These are phyloP conservation scores for Criorhina ranunculi DNA, from an alignment of 2,888 invertebrate genomes.

Conservation along the genomic window DNA sequence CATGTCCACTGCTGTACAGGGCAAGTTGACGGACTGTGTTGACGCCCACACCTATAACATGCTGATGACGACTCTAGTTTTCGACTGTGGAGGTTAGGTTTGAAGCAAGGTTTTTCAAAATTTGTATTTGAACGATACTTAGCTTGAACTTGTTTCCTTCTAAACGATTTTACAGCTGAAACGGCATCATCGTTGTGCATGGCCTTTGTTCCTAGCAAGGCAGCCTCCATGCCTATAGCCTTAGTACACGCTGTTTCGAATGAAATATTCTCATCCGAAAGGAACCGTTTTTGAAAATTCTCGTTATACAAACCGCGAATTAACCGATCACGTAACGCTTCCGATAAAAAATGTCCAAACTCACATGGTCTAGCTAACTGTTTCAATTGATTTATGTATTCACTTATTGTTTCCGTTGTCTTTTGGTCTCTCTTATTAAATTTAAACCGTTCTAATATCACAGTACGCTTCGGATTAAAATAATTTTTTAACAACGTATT, in stretches of 20 bases:
- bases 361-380: slow-evolving; percentile 45
- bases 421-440: slow-evolving; percentile 42
- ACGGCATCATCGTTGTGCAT: slow-evolving; percentile 35
- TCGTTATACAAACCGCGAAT: slow-evolving; percentile 37
- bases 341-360: slow-evolving; percentile 26
- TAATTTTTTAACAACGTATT: slow-evolving; percentile 27
- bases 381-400: slow-evolving; percentile 39
- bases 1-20: too few relatives aligned
- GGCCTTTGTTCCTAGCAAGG: too few relatives aligned
- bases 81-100: too few relatives aligned
- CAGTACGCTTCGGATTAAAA: slow-evolving; percentile 12
- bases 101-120: too few relatives aligned
- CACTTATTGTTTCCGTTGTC: slow-evolving; percentile 22
- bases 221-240: slow-evolving; percentile 38
- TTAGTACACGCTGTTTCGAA: slow-evolving; percentile 40
- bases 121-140: too few relatives aligned
- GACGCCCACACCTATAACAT: too few relatives aligned
- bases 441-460: slow-evolving; percentile 32
- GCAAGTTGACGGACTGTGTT: too few relatives aligned
- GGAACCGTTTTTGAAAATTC: slow-evolving; percentile 42
- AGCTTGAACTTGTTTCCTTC: too few relatives aligned
- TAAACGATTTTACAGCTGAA: slow-evolving; percentile 6
- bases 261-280: slow-evolving; percentile 39
- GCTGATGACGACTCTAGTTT: too few relatives aligned
- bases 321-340: slow-evolving; percentile 44